These are phyloP conservation scores for Elmis aenea DNA, from an alignment of 2,888 invertebrate genomes.

Conservation along the genomic window DNA sequence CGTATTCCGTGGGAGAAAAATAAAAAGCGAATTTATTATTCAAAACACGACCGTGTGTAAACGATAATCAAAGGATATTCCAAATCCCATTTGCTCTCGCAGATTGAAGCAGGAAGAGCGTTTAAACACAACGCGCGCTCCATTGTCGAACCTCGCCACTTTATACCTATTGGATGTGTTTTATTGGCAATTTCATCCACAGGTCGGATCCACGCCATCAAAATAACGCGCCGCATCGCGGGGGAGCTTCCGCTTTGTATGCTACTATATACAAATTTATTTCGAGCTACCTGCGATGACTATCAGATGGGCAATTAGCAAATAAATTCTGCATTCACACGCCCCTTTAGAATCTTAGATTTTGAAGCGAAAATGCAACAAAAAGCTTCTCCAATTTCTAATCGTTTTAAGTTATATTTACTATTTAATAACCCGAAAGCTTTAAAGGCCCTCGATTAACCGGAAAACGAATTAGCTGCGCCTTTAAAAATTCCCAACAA, in stretches of 20 bases:
- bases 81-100: slow-evolving; percentile 35
- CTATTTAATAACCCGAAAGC: no score
- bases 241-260: slow-evolving; percentile 18
- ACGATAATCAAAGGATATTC: slow-evolving; percentile 36
- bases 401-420: no score
- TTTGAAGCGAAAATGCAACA: no score
- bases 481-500: no score
- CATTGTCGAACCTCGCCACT: slow-evolving; percentile 24
- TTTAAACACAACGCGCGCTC: slow-evolving; percentile 26
- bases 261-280: no score
- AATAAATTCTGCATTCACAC: no score
- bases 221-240: slow-evolving; percentile 19
- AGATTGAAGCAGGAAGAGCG: slow-evolving; percentile 35
- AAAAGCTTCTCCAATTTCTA: no score
- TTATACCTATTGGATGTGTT: slow-evolving; percentile 23
- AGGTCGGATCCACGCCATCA: slow-evolving; percentile 23
- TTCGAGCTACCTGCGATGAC: no score
- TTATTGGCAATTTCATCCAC: slow-evolving; percentile 24
- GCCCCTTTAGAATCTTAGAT: no score
- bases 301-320: no score
- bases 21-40: slow-evolving; percentile 26
- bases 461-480: no score
- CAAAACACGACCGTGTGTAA: slow-evolving; percentile 32
- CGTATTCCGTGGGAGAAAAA: slow-evolving; percentile 14
- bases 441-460: no score